A percentile compares a stretch with the other conserved stretches of the same genome.
These are phyloP conservation scores for Sycophaga agraensis DNA, from an alignment of 1,140 invertebrate genomes.

Conservation along the genomic window DNA sequence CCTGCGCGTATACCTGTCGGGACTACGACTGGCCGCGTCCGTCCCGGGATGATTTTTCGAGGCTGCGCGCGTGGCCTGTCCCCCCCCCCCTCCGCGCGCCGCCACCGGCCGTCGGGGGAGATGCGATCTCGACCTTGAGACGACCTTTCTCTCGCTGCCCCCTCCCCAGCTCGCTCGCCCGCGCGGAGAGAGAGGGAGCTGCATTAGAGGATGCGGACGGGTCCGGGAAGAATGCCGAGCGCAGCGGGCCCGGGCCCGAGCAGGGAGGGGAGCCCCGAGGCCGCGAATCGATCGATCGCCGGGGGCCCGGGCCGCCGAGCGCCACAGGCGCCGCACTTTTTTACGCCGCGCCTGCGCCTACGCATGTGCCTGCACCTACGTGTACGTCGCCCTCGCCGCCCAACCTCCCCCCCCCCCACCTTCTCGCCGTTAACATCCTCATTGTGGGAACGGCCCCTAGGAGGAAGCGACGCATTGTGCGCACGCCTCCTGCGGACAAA, in stretches of 20 bases:
- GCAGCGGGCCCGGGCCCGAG: constrained; percentile 1
- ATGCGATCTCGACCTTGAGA: constrained; percentile 28
- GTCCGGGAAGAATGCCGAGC: too few relatives aligned
- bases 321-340: constrained; percentile 4
- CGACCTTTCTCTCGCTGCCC: constrained; percentile 20
- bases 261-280: background rate
- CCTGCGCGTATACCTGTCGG: too few relatives aligned
- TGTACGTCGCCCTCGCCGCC: background rate
- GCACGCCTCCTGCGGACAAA: background rate
- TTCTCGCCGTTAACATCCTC: constrained; percentile 1
- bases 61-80: background rate
- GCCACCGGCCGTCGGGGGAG: too few relatives aligned
- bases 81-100: background rate
- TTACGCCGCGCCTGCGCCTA: too few relatives aligned
- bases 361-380: background rate
- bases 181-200: background rate
- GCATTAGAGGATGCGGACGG: background rate
- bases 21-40: too few relatives aligned
- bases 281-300: constrained; percentile 1
- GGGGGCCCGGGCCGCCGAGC: background rate
- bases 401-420: background rate
- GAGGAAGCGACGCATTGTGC: background rate
- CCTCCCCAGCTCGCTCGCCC: background rate
- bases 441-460: background rate
- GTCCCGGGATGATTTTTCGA: background rate